Conservation (phyloP, 2,888 invertebrate species). For the Eurois occulta region DNA sequence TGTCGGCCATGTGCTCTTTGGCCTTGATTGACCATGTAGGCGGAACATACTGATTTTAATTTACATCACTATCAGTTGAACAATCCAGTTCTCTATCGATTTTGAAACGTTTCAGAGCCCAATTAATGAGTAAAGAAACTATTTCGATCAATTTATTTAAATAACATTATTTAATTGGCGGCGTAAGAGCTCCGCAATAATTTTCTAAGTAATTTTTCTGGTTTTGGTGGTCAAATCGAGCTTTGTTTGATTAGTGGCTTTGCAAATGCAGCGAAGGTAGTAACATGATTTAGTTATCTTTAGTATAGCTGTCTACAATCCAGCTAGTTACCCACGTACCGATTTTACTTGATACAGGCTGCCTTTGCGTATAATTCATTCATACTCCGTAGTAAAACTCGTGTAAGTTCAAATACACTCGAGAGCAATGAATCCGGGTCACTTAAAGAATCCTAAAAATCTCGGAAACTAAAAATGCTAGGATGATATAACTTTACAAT, state of each 20-base stretch:
- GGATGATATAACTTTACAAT: too few species aligned
- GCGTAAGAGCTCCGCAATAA: background rate
- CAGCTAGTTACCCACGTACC: background rate
- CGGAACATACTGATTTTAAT: slow-evolving; percentile 29
- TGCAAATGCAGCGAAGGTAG: background rate
- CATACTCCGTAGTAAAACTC: background rate
- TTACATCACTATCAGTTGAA: slow-evolving; percentile 28
- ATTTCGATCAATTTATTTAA: slow-evolving; percentile 27
- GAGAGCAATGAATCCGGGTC: too few species aligned
- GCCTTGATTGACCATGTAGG: slow-evolving; percentile 44
- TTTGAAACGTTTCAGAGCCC: slow-evolving; percentile 33
- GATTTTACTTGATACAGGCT: background rate
- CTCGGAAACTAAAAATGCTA: too few species aligned
- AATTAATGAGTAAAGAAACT: slow-evolving; percentile 25
- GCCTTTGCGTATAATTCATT: background rate
- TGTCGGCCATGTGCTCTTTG: slow-evolving; percentile 41
- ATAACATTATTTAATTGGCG: slow-evolving; percentile 15
- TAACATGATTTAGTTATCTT: background rate
- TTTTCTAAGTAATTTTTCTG: slow-evolving; percentile 6
- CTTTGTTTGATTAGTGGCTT: background rate
- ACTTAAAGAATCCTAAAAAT: too few species aligned
- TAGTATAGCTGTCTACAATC: background rate
- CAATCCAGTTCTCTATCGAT: slow-evolving; percentile 19
- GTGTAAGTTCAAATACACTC: too few species aligned
- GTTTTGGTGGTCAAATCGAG: background rate